Conservation (phyloP, 2,797 vertebrate species). For the Hyperoplus lanceolatus region DNA sequence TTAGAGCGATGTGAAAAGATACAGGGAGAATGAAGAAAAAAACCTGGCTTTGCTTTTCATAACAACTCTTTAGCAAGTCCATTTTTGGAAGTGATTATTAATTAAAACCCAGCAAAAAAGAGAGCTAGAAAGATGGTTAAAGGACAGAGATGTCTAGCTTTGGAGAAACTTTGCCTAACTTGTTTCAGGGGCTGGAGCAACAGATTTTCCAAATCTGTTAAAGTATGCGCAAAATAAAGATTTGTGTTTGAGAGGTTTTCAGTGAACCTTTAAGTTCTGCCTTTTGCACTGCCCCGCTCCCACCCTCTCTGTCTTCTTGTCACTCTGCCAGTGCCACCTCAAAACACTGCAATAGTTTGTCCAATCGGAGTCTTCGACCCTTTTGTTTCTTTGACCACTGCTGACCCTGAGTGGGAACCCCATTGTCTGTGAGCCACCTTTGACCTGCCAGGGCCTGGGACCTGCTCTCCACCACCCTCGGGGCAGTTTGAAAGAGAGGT, state of each 20-base stretch:
- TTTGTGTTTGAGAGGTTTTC: conserved; percentile 38
- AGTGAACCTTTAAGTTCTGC: conserved; percentile 32
- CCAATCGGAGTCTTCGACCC: conserved; percentile 56
- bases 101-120: neutral
- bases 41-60: conserved; percentile 12
- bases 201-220: conserved; percentile 24
- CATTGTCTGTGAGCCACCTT: conserved; percentile 73
- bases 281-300: conserved; percentile 18
- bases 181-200: conserved; percentile 31
- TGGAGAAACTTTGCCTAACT: conserved; percentile 32
- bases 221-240: conserved; percentile 24
- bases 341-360: conserved; percentile 64
- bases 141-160: conserved; percentile 10
- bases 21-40: conserved; percentile 15
- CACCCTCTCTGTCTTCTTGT: conserved; percentile 59
- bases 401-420: conserved; percentile 72
- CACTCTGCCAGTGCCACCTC: conserved; percentile 54
- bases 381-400: conserved; percentile 77
- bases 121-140: neutral
- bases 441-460: conserved; percentile 81
- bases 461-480: conserved; percentile 64
- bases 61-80: neutral
- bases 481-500: conserved; percentile 58
- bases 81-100: conserved; percentile 2
- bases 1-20: conserved; percentile 57